Evolutionary conservation across 1,140 invertebrate genomes (phyloP).

Genomic region (Ectropis grisescens): DNA sequence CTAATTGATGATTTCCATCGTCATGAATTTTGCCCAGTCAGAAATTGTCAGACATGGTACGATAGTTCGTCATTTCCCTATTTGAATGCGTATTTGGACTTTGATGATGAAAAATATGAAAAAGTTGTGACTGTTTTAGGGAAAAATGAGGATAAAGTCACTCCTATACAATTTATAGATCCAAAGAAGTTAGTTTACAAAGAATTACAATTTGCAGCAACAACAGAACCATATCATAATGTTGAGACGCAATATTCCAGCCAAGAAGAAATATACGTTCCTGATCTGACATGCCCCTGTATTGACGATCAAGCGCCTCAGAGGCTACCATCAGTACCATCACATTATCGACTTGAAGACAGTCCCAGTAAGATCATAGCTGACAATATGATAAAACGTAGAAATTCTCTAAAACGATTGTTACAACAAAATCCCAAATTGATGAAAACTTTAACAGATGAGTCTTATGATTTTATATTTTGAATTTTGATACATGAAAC

Average conservation of each 20-base stretch:
- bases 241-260: constrained; percentile 48
- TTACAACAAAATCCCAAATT: constrained; percentile 32
- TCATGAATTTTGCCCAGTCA: constrained; percentile 34
- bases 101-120: constrained; percentile 40
- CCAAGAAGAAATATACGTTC: constrained; percentile 22
- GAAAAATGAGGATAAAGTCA: constrained; percentile 4
- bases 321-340: too few species aligned
- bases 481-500: constrained; percentile 14
- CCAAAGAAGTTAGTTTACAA: constrained; percentile 22
- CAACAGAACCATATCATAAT: constrained; percentile 26
- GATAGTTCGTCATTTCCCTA: constrained; percentile 26
- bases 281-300: constrained; percentile 17
- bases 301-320: neutral
- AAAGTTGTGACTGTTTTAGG: constrained; percentile 34
- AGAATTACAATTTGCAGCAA: constrained; percentile 37
- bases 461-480: constrained; percentile 35
- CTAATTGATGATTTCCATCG: constrained; percentile 25
- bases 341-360: neutral
- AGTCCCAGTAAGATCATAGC: constrained; percentile 16
- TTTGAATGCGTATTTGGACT: constrained; percentile 40
- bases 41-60: constrained; percentile 26
- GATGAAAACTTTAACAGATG: constrained; percentile 45
- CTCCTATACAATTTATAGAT: constrained; percentile 18
- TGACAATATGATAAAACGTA: constrained; percentile 24
- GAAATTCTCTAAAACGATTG: constrained; percentile 27